These are phyloP conservation scores for Propithecus coquereli DNA, from an alignment of 2,113 vertebrate genomes.

Conservation along the genomic window DNA sequence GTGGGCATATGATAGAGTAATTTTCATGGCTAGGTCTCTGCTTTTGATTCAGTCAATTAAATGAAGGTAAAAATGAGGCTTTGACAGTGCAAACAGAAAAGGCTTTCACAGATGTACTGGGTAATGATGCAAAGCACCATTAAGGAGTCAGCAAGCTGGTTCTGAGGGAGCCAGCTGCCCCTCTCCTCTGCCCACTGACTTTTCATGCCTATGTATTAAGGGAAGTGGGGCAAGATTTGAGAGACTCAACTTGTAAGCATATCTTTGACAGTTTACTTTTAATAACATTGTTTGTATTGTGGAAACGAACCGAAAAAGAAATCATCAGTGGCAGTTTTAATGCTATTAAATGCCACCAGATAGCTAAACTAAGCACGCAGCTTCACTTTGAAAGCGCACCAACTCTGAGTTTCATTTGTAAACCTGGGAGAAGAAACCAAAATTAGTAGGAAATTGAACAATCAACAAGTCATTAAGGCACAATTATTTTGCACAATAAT, in stretches of 20 bases:
- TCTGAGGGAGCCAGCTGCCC: not conserved
- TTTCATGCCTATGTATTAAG: conserved; percentile 55
- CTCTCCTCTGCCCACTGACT: not conserved
- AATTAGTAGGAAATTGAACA: not conserved
- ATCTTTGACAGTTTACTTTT: conserved; percentile 66
- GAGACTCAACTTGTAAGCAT: conserved; percentile 63
- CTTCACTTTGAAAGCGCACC: not conserved
- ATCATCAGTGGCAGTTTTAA: conserved; percentile 45
- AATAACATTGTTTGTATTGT: conserved; percentile 59
- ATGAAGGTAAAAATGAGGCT: conserved; percentile 48
- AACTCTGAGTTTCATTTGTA: not conserved
- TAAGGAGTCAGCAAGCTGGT: not conserved
- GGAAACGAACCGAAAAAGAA: conserved; percentile 46
- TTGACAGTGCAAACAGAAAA: conserved; percentile 47
- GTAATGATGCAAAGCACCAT: not conserved
- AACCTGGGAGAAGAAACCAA: not conserved
- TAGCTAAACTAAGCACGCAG: not conserved
- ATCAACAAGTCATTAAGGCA: not conserved
- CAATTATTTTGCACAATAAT: not conserved
- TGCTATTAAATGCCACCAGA: conserved; percentile 57
- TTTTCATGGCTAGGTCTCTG: not conserved
- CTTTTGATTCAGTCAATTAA: conserved; percentile 50
- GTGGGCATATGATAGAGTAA: not conserved
- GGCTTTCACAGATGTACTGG: conserved; percentile 23
- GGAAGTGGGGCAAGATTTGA: conserved; percentile 53